phyloP scores from a whole-genome alignment of 2,113 vertebrate species.

The Alethe diademata region DNA sequence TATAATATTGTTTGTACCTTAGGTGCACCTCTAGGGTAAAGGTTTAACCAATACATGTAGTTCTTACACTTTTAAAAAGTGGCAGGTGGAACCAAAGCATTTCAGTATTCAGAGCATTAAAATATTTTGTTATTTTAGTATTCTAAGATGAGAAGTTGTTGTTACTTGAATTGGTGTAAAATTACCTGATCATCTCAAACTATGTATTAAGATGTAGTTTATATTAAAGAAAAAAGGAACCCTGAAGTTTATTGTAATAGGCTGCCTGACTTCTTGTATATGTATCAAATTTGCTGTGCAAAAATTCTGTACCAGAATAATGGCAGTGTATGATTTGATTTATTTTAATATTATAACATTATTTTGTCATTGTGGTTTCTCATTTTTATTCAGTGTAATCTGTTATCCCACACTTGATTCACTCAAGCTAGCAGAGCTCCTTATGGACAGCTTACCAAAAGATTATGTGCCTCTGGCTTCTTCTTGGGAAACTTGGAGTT shows the following conservation, averaged over 20 bases:
- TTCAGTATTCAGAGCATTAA: not conserved
- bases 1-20: conserved; percentile 37
- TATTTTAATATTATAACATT: conserved; percentile 78
- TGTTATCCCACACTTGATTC: not conserved
- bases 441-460: not conserved
- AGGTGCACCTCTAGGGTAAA: not conserved
- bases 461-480: not conserved
- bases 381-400: conserved; percentile 54
- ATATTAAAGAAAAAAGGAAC: conserved; percentile 57
- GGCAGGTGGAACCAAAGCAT: conserved; percentile 23
- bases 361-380: conserved; percentile 68
- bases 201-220: conserved; percentile 60
- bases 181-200: conserved; percentile 44
- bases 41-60: conserved; percentile 19
- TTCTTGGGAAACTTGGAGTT: not conserved
- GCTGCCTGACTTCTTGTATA: conserved; percentile 66
- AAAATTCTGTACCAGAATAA: conserved; percentile 86
- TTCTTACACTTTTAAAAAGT: conserved; percentile 11
- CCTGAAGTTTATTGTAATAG: conserved; percentile 53
- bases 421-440: not conserved
- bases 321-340: conserved; percentile 68
- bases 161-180: conserved; percentile 50
- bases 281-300: conserved; percentile 68
- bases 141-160: conserved; percentile 8
- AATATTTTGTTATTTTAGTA: conserved; percentile 3